Base-by-base conservation (phyloP, 2,113 vertebrate species). In the Rafetus swinhoei region DNA sequence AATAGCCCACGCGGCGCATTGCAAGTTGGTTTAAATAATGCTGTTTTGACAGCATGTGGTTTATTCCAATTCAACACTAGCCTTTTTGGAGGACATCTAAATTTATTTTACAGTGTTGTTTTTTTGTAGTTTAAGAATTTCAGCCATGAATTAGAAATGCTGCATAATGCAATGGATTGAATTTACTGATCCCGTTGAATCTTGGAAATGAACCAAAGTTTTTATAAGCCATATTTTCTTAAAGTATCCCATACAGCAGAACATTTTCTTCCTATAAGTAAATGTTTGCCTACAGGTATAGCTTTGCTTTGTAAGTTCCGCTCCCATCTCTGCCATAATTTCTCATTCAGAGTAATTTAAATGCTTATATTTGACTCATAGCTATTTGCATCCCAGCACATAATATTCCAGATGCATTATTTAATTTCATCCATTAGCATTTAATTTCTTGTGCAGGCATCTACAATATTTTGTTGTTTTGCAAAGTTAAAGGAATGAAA, bases 51-150 rank as follows among this genome's bases (percentile, higher is more conserved):
- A 92, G 45, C 24, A 7, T 91, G 80, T 95, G 84, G 76, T 94
- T 98, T 93, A 89, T 95, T 96, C 52, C 93, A 89, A 81, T 96
- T 94, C 85, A 95, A 87, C 72, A 77, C 1, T 93, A 76, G 83
- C 97, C 97, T 94, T 57, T 82, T 85, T 93, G 79, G 88, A 96
- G 94, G 32, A 95, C 95, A 95, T 94, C 93, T 88, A 83, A 88
- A 80, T 95, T 95, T 86, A 77, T 92, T 97, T 96, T 89, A 72
- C 45, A 2, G 22, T 90, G 45, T 45, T 45, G 45, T 45, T 45
- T 54, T 50, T 79, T 91, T 87, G 82, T 21, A 77, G 50, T 90
- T 90, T 86, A 76, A 85, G 82, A 85, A 80, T 74, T 93, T 81
- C 21, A 56, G 24, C 85, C 81, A 81, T 0, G 15, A 45, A 45